Conservation (phyloP, 2,113 vertebrate genomes). For the Melanostigma gelatinosum region DNA sequence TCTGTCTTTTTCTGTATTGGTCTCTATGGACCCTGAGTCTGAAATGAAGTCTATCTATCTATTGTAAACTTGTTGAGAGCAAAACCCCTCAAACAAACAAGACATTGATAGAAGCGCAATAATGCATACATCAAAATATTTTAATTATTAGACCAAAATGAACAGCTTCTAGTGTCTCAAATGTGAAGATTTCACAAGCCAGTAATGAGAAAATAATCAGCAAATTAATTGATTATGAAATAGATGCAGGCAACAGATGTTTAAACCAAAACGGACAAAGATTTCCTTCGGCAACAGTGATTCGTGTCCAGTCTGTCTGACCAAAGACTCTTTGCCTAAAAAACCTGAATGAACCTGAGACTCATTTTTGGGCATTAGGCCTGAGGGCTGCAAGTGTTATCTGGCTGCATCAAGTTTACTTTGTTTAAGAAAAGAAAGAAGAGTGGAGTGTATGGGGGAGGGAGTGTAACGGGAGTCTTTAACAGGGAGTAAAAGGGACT, state of each 20-base stretch:
- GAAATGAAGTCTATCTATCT: too few species aligned
- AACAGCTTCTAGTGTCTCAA: background rate
- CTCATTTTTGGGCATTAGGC: slow-evolving; percentile 78
- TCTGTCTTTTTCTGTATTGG: too few species aligned
- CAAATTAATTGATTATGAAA: background rate
- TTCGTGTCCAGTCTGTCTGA: slow-evolving; percentile 65
- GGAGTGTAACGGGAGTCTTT: slow-evolving; percentile 82
- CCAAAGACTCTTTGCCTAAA: slow-evolving; percentile 50
- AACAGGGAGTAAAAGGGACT: slow-evolving; percentile 78
- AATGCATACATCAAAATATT: background rate
- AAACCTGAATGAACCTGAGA: slow-evolving; percentile 75
- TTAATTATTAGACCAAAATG: background rate
- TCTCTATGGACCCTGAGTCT: too few species aligned
- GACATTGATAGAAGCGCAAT: background rate
- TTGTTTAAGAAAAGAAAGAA: slow-evolving; percentile 83
- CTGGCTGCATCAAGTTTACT: slow-evolving; percentile 83
- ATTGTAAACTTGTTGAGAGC: background rate
- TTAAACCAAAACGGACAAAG: slow-evolving; percentile 45
- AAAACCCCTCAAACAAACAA: background rate
- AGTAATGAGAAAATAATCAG: background rate
- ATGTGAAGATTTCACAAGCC: background rate
- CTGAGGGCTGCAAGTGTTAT: slow-evolving; percentile 80
- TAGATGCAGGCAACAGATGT: slow-evolving; percentile 50
- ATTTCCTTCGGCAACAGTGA: slow-evolving; percentile 45
- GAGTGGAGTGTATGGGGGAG: slow-evolving; percentile 74